Evolutionary conservation across 2,797 vertebrate species (phyloP).

Genomic region (Phrynocephalus vlangalii): DNA sequence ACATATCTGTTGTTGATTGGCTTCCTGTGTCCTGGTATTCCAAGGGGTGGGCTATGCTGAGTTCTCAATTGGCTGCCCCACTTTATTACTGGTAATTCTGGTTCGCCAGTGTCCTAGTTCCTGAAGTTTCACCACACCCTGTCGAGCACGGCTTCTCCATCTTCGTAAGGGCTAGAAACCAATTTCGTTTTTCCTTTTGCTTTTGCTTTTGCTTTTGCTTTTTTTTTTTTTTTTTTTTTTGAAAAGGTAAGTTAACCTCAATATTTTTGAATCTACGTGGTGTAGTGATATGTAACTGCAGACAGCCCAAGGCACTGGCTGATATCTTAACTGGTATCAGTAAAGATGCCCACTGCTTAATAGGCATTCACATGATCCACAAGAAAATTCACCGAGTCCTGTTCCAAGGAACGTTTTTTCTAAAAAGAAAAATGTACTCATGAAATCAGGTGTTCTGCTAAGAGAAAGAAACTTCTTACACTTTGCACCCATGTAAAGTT

Average conservation of each 20-base stretch:
- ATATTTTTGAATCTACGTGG: background rate
- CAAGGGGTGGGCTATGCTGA: background rate
- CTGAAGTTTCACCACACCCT: background rate
- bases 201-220: background rate
- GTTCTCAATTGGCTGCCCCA: background rate
- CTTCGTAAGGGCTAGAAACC: background rate
- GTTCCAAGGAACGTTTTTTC: too few relatives aligned
- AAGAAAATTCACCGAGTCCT: background rate
- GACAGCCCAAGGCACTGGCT: background rate
- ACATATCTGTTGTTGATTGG: background rate
- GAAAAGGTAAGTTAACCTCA: background rate
- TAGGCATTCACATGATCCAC: constrained; percentile 10
- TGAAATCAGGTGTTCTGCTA: background rate
- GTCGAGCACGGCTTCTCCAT: background rate
- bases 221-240: background rate
- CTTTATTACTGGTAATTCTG: background rate
- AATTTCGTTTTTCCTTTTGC: background rate
- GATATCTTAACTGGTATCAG: background rate
- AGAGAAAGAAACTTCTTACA: background rate
- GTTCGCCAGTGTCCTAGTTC: background rate
- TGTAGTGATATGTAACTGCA: background rate
- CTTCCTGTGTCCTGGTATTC: background rate
- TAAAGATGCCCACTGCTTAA: background rate
- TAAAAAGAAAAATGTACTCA: background rate
- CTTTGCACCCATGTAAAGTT: background rate